These are phyloP conservation scores for Suricata suricatta DNA, from an alignment of 2,113 vertebrate genomes.

Conservation along the genomic window DNA sequence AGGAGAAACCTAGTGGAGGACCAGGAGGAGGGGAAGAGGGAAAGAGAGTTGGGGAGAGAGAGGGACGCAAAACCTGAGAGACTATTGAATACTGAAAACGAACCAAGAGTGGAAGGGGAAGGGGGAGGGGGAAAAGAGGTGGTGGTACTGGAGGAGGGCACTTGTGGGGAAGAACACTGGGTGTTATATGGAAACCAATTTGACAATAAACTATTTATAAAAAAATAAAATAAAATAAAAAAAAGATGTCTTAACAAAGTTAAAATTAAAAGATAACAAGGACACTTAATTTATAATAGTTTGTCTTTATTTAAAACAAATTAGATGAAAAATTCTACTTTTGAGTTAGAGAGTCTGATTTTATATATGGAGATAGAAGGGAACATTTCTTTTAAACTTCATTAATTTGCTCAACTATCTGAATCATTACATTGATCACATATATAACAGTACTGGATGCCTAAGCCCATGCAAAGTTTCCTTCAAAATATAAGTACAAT, in stretches of 20 bases:
- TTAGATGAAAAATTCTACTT: neutral
- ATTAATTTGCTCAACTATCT: neutral
- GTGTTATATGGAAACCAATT: no score
- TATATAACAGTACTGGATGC: neutral
- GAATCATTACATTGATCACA: neutral
- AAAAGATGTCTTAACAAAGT: neutral
- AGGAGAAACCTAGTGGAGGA: no score
- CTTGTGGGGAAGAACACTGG: no score
- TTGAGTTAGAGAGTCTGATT: constrained; percentile 41
- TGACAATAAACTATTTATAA: no score
- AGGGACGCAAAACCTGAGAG: no score
- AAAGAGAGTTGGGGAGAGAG: no score
- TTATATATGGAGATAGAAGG: neutral
- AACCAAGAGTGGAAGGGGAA: no score
- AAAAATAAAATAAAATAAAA: no score
- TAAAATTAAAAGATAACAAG: constrained; percentile 47
- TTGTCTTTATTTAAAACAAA: constrained; percentile 46
- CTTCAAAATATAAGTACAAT: constrained; percentile 8
- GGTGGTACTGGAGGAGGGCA: no score
- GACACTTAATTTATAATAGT: neutral
- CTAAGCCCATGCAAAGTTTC: neutral
- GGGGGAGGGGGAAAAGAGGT: no score
- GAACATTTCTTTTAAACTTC: neutral
- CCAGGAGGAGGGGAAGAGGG: no score
- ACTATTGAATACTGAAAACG: no score